A percentile compares a stretch with the other conserved stretches of the same genome.
Conservation (phyloP, 2,888 invertebrate species). For the Aspidiotus destructor region DNA sequence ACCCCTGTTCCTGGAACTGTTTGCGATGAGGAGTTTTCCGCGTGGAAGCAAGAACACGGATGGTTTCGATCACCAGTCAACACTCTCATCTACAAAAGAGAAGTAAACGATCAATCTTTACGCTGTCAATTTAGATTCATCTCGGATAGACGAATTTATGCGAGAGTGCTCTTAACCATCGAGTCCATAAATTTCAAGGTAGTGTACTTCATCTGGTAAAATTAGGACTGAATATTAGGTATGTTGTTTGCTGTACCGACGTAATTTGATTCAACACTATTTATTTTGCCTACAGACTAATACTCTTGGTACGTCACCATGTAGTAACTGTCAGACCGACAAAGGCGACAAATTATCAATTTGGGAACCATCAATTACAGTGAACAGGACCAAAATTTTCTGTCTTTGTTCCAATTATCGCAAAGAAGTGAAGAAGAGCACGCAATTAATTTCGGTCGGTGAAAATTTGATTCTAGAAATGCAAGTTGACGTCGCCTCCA, state of each 20-base stretch:
- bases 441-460: slow-evolving; percentile 60
- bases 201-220: slow-evolving; percentile 21
- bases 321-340: slow-evolving; percentile 77
- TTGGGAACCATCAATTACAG: slow-evolving; percentile 50
- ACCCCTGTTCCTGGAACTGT: slow-evolving; percentile 69
- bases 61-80: slow-evolving; percentile 72
- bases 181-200: slow-evolving; percentile 72
- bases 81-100: slow-evolving; percentile 74
- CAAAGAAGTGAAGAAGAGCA: slow-evolving; percentile 6
- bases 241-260: too few species aligned
- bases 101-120: slow-evolving; percentile 51
- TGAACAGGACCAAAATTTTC: slow-evolving; percentile 28
- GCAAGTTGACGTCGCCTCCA: slow-evolving; percentile 73
- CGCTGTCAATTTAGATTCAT: slow-evolving; percentile 74
- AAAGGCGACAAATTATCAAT: slow-evolving; percentile 72
- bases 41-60: slow-evolving; percentile 70
- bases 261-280: neutral
- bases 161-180: slow-evolving; percentile 67
- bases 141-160: slow-evolving; percentile 69
- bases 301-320: slow-evolving; percentile 67
- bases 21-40: slow-evolving; percentile 79
- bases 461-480: slow-evolving; percentile 72
- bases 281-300: slow-evolving; percentile 50
- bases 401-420: slow-evolving; percentile 22
- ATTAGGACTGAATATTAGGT: too few species aligned